A percentile compares a stretch with the other conserved stretches of the same genome.
phyloP scores from a whole-genome alignment of 1,140 invertebrate species.

The Triops longicaudatus region DNA sequence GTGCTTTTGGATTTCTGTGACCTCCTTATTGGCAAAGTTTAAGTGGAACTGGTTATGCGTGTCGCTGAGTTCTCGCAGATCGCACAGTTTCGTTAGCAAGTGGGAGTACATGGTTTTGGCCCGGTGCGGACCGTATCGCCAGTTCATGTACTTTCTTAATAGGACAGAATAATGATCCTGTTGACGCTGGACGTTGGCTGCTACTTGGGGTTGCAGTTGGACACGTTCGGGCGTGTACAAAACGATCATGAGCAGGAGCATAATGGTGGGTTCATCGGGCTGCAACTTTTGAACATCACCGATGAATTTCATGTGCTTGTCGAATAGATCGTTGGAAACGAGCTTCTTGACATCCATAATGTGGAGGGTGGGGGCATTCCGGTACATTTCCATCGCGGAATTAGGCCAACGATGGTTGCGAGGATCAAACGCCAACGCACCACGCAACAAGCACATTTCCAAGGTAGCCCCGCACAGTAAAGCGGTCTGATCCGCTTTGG shows the following conservation, averaged over 20 bases:
- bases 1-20: constrained; percentile 36
- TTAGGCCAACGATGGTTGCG: constrained; percentile 34
- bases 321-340: constrained; percentile 39
- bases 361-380: constrained; percentile 26
- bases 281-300: constrained; percentile 38
- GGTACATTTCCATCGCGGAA: constrained; percentile 27
- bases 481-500: constrained; percentile 42
- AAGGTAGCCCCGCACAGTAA: constrained; percentile 44
- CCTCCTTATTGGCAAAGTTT: constrained; percentile 36
- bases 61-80: constrained; percentile 48
- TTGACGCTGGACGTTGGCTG: constrained; percentile 37
- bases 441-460: constrained; percentile 45
- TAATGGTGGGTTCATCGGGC: constrained; percentile 45
- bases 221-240: constrained; percentile 46
- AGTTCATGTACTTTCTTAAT: constrained; percentile 44
- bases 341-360: constrained; percentile 36
- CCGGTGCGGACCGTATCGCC: constrained; percentile 39
- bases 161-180: constrained; percentile 46
- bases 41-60: constrained; percentile 44
- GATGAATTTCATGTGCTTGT: constrained; percentile 47
- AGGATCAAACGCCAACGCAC: constrained; percentile 36
- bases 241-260: constrained; percentile 44
- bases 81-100: constrained; percentile 45
- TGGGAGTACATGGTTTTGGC: constrained; percentile 43
- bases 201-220: constrained; percentile 36